These are phyloP conservation scores for Cynopterus sphinx DNA, from an alignment of 2,797 vertebrate species.

Conservation along the genomic window DNA sequence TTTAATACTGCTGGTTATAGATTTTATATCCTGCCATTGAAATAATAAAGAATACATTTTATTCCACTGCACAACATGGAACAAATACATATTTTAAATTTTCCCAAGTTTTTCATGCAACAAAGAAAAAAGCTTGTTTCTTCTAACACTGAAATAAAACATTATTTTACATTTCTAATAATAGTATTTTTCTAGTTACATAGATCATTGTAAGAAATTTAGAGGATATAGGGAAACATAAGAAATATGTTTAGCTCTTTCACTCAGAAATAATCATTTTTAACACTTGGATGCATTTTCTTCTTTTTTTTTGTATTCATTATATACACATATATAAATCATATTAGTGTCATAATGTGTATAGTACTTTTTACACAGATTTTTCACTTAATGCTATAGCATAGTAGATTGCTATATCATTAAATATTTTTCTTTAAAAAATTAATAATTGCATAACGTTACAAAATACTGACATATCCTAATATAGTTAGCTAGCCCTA, in stretches of 20 bases:
- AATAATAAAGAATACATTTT: constrained; percentile 5
- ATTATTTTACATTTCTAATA: constrained; percentile 20
- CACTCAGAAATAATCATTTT: constrained; percentile 40
- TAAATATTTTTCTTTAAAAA: constrained; percentile 22
- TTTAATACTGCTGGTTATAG: neutral
- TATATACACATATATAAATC: neutral
- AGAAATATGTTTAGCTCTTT: neutral
- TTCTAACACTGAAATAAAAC: constrained; percentile 27
- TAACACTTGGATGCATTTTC: neutral
- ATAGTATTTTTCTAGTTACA: neutral
- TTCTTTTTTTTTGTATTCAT: neutral
- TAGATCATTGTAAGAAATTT: neutral
- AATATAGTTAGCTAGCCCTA: neutral
- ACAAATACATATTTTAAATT: constrained; percentile 40
- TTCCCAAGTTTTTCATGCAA: constrained; percentile 21
- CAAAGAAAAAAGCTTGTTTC: neutral
- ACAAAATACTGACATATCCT: neutral
- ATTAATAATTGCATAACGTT: constrained; percentile 31
- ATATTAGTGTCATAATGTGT: neutral
- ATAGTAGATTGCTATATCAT: neutral
- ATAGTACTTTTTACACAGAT: neutral
- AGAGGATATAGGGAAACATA: neutral
- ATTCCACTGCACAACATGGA: neutral
- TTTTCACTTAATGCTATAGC: neutral
- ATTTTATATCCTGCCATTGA: neutral